Conservation (phyloP, 2,113 vertebrate genomes). For the Xenotilapia flavipinnis region DNA sequence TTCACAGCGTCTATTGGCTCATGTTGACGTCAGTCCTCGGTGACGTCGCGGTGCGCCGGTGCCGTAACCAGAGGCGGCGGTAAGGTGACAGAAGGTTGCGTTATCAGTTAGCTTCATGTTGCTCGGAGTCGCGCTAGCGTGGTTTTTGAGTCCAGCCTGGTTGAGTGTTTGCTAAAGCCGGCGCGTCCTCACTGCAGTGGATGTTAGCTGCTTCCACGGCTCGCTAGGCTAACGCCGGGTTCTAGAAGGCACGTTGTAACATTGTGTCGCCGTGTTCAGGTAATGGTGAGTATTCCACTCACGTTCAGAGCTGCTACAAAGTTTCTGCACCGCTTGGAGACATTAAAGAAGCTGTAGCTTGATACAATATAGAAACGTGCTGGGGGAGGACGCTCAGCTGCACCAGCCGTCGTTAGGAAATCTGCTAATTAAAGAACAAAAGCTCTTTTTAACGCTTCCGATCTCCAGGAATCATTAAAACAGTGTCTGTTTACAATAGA, state of each 20-base stretch:
- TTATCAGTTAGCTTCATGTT: background rate
- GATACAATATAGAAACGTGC: background rate
- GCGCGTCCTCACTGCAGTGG: background rate
- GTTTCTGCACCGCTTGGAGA: background rate
- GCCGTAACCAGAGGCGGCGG: background rate
- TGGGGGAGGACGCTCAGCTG: background rate
- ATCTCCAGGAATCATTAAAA: background rate
- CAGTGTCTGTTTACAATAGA: too few relatives aligned
- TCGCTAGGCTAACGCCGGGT: background rate
- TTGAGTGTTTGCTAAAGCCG: background rate
- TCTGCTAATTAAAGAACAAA: background rate
- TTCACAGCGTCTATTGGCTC: conserved; percentile 42
- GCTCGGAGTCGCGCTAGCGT: background rate
- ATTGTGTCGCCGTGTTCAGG: background rate
- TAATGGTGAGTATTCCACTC: background rate
- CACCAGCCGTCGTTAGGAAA: background rate
- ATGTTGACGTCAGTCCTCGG: conserved; percentile 12
- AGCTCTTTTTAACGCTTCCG: background rate
- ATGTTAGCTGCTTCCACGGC: background rate
- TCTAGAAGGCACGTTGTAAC: background rate
- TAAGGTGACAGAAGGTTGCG: background rate
- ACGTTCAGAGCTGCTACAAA: background rate
- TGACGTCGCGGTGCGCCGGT: conserved; percentile 42
- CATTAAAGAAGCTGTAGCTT: background rate
- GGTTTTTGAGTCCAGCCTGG: background rate